Base-by-base conservation (phyloP, 2,797 vertebrate genomes). In the Micropoecilia bifurca region DNA sequence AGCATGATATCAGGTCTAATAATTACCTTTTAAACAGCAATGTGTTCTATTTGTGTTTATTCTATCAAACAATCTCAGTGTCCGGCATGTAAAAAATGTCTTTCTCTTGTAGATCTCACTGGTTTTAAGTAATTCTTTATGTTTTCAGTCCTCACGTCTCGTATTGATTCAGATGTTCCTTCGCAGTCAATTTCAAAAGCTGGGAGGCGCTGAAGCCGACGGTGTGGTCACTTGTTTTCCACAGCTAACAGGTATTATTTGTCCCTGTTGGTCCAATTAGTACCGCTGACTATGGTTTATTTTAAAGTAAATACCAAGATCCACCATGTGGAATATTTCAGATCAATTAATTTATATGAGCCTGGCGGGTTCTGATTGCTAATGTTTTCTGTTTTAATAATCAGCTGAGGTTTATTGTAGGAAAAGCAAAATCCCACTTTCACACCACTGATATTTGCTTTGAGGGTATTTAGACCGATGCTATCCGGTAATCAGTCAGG, bases 211-310 rank as follows among this genome's bases (percentile, higher is more conserved):
- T 78, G 63, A 81, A 80, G 83, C 61, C 57, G 72, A 59, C 53
- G 45, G 69, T 0, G 16, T 73, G 28, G 50, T 25, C 13, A 8
- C 79, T 84, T 89, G 53, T 80, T 84, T 90, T 87, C 85, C 88
- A 84, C 30, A 83, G 68, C 43, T 80, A 39, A 61, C 72, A 86
- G 83, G 41, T 71, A 83, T 82, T 8, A 83, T 86, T 90, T 85
- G 73, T 91, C 91, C 87, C 87, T 48, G 0, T 79, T 59, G 88
- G 80, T 83, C 86, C 76, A 92, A 92, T 92, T 92, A 92, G 88
- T 80, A 74, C 45, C 6, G 68, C 73, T 84, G 80, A 68, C 80
- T 50, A 71, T 25, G 76, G 45, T 87, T 89, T 87, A 45, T 90
- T 90, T 79, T 80, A 36, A 86, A 79, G 87, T 75, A 71, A 43